These are phyloP conservation scores for Oxytorus armatus DNA, from an alignment of 2,888 invertebrate genomes.

Conservation along the genomic window DNA sequence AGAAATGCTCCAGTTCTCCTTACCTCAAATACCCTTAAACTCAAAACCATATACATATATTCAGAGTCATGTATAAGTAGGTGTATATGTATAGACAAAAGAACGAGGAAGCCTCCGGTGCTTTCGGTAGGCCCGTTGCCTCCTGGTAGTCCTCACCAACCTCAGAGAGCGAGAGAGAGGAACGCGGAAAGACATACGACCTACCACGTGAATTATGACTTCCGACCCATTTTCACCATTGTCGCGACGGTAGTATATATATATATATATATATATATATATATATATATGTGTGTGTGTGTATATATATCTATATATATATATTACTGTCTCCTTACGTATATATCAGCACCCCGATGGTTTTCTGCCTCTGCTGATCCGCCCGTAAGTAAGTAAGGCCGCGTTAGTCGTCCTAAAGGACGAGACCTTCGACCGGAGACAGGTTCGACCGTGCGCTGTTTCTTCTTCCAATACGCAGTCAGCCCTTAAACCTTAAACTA, in stretches of 20 bases:
- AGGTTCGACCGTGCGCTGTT: slow-evolving; percentile 48
- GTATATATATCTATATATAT: not conserved
- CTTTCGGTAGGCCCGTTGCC: slow-evolving; percentile 49
- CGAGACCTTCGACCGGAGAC: slow-evolving; percentile 62
- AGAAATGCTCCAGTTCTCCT: slow-evolving; percentile 22
- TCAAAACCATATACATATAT: slow-evolving; percentile 14
- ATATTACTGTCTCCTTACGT: not conserved
- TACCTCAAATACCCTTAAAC: not conserved
- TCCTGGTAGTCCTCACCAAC: slow-evolving; percentile 31
- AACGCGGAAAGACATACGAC: slow-evolving; percentile 65
- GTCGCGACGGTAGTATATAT: slow-evolving; percentile 69
- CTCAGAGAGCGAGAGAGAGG: slow-evolving; percentile 52
- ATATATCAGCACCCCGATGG: slow-evolving; percentile 28
- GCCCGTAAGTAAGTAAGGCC: slow-evolving; percentile 57
- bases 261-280: slow-evolving; percentile 9
- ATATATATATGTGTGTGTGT: too few species aligned
- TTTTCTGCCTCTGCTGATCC: slow-evolving; percentile 36
- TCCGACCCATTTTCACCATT: slow-evolving; percentile 81
- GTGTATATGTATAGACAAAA: slow-evolving; percentile 14
- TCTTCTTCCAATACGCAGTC: slow-evolving; percentile 32
- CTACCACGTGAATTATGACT: slow-evolving; percentile 80
- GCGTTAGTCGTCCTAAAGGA: slow-evolving; percentile 50
- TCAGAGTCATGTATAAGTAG: slow-evolving; percentile 6
- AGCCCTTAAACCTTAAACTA: slow-evolving; percentile 7
- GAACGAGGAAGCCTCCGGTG: slow-evolving; percentile 54